Base-by-base conservation (phyloP, 2,888 invertebrate species). In the Eupsilia transversa region DNA sequence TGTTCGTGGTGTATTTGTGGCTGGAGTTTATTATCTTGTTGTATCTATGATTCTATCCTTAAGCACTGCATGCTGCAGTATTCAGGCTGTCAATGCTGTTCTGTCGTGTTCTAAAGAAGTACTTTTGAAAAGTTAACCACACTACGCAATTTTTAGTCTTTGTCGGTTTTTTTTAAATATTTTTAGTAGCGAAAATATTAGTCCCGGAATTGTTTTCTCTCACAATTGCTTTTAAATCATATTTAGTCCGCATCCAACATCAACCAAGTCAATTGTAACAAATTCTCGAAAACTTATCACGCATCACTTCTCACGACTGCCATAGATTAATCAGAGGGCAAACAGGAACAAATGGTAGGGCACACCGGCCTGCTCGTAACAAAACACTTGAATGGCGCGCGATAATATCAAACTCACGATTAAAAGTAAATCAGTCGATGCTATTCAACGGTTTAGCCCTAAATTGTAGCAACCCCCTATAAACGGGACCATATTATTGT, bases 371-470 rank as follows among this genome's bases (percentile, higher is more conserved):
- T 86, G 87, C 83, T 86, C 90, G 94, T 94, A 95, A 95, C 95
- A 93, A 92, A 94, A 94, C 93, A 92, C 94, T 91, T 89, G 83
- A 91, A 90, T 89, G 89, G 84, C 77, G 81, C 89, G 87, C 91
- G 96, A 96, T 96, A 94, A 90, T 92, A 96, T 95, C 96, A 84
- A 86, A 80, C 88, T 90, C 94, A 94, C 95, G 94, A 94, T 94
- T 94, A 93, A 92, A 93, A 94, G 93, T 95, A 95, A 95, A 95
- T 95, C 95, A 95, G 93, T 89, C 88, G 89, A 82, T 83, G 89
- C 90, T 91, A 93, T 94, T 92, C 93, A 93, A 86, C 87, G 88
- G 89, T 89, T 90, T 90, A 92, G 86, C 91, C 92, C 92, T 93
- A 93, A 92, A 94, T 92, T 91, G 92, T 91, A 88, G 82, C 90